These are phyloP conservation scores for Nestor notabilis DNA, from an alignment of 2,113 vertebrate species.

Conservation along the genomic window DNA sequence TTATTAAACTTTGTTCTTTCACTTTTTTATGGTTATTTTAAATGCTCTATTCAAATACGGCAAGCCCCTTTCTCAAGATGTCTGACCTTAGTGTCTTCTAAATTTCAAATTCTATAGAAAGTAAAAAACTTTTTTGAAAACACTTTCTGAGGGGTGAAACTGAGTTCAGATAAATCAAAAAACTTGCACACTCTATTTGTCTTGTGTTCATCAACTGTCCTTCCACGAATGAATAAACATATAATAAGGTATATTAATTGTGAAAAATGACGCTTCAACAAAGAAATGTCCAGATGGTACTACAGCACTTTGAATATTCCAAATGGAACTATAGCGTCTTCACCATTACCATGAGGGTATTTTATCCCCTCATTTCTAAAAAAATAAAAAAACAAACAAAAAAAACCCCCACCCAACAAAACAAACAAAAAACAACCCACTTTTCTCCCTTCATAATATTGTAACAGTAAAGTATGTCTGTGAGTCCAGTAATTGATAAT, in stretches of 20 bases:
- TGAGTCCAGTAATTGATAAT: background rate
- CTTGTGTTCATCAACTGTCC: conserved; percentile 8
- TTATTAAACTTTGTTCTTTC: background rate
- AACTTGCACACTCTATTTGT: background rate
- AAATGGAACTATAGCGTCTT: conserved; percentile 52
- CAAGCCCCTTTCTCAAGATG: background rate
- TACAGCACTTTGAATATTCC: conserved; percentile 42
- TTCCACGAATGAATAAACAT: conserved; percentile 35
- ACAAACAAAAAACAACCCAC: background rate
- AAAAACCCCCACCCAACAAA: background rate
- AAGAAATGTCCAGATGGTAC: conserved; percentile 62
- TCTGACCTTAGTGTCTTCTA: background rate
- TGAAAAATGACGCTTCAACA: conserved; percentile 34
- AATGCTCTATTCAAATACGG: background rate
- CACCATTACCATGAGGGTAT: conserved; percentile 40
- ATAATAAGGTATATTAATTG: conserved; percentile 49
- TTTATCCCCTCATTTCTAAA: conserved; percentile 49
- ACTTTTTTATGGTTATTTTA: background rate
- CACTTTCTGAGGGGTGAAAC: background rate
- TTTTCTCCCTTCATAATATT: background rate
- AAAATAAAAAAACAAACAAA: background rate
- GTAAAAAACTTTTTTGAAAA: background rate
- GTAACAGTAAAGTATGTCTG: background rate
- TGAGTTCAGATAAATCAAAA: conserved; percentile 9
- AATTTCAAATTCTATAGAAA: background rate